phyloP scores from a whole-genome alignment of 2,888 invertebrate genomes.

The Caenorhabditis sp. region DNA sequence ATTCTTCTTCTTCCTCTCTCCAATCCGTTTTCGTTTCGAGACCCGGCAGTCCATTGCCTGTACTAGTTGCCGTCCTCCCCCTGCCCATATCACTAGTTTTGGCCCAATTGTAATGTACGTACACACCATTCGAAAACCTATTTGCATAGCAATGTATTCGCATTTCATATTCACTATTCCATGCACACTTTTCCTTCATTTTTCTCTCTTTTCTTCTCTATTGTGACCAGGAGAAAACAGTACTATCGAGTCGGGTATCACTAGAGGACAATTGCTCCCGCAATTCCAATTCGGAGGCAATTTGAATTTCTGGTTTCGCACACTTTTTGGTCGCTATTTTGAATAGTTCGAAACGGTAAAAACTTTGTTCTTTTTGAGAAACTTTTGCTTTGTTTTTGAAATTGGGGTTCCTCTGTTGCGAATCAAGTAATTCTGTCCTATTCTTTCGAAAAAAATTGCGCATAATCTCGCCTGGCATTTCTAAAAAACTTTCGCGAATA shows the following conservation, averaged over 20 bases:
- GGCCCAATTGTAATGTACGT: constrained; percentile 9
- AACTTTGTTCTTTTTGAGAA: constrained; percentile 13
- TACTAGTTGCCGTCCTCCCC: neutral
- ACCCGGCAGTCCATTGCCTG: neutral
- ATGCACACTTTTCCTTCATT: constrained; percentile 17
- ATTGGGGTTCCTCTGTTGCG: too few relatives aligned
- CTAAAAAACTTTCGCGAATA: too few relatives aligned
- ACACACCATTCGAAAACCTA: constrained; percentile 37
- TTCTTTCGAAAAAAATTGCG: too few relatives aligned
- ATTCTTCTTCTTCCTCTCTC: too few relatives aligned
- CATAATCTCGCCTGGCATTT: too few relatives aligned
- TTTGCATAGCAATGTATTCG: constrained; percentile 61
- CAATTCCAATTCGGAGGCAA: too few relatives aligned
- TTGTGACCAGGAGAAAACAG: neutral
- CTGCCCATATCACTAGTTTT: constrained; percentile 21
- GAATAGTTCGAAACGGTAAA: too few relatives aligned
- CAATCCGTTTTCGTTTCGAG: neutral
- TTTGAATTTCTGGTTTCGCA: constrained; percentile 11
- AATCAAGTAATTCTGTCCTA: too few relatives aligned
- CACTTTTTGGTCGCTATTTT: constrained; percentile 11
- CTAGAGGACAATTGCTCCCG: too few relatives aligned
- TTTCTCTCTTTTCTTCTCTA: constrained; percentile 7
- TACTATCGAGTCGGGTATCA: too few relatives aligned
- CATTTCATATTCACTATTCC: constrained; percentile 50
- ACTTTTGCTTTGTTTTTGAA: constrained; percentile 1